Evolutionary conservation across 2,113 vertebrate species (phyloP), one percentile per base, ranked within the genome.

Genomic region (Psittacus erithacus): DNA sequence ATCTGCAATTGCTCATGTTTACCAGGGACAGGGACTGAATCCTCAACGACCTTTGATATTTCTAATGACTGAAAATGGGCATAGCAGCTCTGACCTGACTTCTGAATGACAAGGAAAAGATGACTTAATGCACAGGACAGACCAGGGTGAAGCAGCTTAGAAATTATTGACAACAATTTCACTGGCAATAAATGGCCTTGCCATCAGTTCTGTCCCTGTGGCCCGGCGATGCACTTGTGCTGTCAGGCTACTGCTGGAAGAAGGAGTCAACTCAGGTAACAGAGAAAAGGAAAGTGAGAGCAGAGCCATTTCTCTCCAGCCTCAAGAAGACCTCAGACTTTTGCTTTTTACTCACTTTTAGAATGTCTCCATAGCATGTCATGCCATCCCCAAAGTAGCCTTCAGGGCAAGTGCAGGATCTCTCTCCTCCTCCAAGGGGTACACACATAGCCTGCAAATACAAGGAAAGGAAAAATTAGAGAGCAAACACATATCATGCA

Each of bases 331-430:
- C 14, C 67, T 82, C 69, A 50, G 46, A 67, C 17, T 29, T 71
- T 79, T 28, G 19, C 10, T 49, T 27, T 46, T 60, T 62, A 97
- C 98, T 96, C 60, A 98, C 98, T 91, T 83, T 93, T 13, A 98
- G 68, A 55, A 99, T 57, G 24, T 98, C 97, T 43, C 99, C 98
- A 0, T 98, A 99, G 97, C 99, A 99, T 2, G 67, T 94, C 57
- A 95, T 65, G 57, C 99, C 99, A 35, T 99, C 98, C 46, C 99
- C 99, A 10, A 68, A 27, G 25, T 98, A 99, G 87, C 97, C 98
- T 7, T 97, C 77, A 9, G 97, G 97, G 79, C 99, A 99, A 15
- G 80, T 78, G 29, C 99, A 99, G 79, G 96, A 94, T 68, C 98
- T 98, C 63, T 97, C 94, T 31, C 98, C 98, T 41, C 92, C 97